A percentile compares a stretch with the other conserved stretches of the same genome.
These are phyloP conservation scores for Babyrousa celebensis DNA, from an alignment of 2,797 vertebrate species.

Conservation along the genomic window DNA sequence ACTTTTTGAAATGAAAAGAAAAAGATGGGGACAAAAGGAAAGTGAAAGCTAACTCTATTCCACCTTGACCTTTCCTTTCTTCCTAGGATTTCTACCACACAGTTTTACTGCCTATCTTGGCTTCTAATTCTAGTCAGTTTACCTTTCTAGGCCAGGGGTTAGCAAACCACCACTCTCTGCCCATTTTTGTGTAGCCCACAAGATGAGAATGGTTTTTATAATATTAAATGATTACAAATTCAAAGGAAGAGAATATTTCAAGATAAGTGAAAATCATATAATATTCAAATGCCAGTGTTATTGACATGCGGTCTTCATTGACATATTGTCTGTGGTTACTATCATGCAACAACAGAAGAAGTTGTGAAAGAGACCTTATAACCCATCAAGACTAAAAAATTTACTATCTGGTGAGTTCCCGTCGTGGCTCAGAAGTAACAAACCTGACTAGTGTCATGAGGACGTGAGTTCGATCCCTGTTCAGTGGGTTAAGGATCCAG, in stretches of 20 bases:
- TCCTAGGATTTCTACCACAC: neutral
- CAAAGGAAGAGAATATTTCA: neutral
- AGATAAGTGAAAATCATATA: neutral
- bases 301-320: neutral
- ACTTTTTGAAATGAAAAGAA: neutral
- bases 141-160: neutral
- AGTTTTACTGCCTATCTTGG: neutral
- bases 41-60: neutral
- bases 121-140: neutral
- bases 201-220: constrained; percentile 19
- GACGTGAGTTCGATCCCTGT: no score
- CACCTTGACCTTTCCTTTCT: neutral
- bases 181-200: neutral
- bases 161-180: neutral
- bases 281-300: constrained; percentile 13
- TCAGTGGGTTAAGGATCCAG: no score
- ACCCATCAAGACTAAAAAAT: neutral
- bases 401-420: neutral
- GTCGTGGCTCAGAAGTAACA: no score
- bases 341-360: neutral
- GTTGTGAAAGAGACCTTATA: neutral
- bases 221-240: constrained; percentile 7
- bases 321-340: neutral
- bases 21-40: neutral
- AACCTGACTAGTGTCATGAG: no score